A percentile compares a stretch with the other conserved stretches of the same genome.
Evolutionary conservation across 2,113 vertebrate species (phyloP).

Genomic region (Rhizomys pruinosus): DNA sequence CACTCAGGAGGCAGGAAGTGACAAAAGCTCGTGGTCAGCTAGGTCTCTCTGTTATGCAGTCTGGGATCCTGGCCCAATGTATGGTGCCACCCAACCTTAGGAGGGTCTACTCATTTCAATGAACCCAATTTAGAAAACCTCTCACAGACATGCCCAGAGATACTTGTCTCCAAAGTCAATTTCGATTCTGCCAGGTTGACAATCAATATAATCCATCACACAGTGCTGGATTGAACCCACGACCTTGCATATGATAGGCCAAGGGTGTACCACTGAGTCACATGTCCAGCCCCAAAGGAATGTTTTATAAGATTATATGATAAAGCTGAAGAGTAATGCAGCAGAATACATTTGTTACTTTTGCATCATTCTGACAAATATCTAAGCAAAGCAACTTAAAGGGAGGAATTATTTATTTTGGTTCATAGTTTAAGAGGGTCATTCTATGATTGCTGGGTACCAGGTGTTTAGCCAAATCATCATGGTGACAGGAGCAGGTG

Average conservation of each 20-base stretch:
- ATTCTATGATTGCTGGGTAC: not conserved
- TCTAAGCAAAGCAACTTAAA: not conserved
- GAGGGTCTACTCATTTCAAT: not conserved
- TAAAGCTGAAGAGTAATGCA: not conserved
- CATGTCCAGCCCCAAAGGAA: not conserved
- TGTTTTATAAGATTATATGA: constrained; percentile 21
- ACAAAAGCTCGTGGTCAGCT: not conserved
- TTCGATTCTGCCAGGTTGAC: not conserved
- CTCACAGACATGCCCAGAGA: not conserved
- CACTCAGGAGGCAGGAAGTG: too few relatives aligned
- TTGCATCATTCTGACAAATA: not conserved
- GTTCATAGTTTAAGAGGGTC: not conserved
- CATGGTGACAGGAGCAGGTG: not conserved
- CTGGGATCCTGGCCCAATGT: too few relatives aligned
- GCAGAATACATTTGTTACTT: not conserved
- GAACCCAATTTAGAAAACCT: not conserved
- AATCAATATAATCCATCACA: not conserved
- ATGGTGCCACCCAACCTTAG: not conserved
- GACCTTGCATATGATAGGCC: not conserved
- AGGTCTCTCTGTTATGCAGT: not conserved
- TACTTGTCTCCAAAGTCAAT: not conserved
- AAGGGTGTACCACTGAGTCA: not conserved
- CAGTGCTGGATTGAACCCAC: not conserved
- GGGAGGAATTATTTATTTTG: not conserved
- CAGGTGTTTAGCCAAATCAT: not conserved